These are phyloP conservation scores for Coracias cyanogaster DNA, from an alignment of 2,797 vertebrate species.

Conservation along the genomic window DNA sequence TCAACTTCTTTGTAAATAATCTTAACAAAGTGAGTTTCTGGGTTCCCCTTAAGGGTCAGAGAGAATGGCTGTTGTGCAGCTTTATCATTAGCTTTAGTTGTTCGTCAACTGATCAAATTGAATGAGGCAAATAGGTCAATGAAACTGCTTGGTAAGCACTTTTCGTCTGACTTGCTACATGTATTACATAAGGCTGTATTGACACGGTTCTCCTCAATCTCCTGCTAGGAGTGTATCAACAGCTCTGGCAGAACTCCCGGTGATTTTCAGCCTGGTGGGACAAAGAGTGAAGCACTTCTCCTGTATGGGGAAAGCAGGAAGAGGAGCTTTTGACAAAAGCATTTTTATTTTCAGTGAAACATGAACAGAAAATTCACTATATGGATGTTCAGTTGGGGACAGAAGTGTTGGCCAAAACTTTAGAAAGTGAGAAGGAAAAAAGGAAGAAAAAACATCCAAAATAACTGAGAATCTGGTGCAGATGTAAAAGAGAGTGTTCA, in stretches of 20 bases:
- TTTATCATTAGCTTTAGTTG: not conserved
- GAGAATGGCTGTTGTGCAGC: not conserved
- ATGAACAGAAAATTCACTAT: not conserved
- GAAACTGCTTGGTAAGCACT: not conserved
- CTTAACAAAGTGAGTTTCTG: not conserved
- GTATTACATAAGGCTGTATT: not conserved
- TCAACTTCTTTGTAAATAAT: not conserved
- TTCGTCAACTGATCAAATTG: not conserved
- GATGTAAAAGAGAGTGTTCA: not conserved
- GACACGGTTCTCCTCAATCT: not conserved
- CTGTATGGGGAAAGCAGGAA: not conserved
- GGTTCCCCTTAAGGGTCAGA: not conserved
- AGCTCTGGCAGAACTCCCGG: not conserved
- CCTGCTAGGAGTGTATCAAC: not conserved
- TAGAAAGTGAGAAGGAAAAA: not conserved
- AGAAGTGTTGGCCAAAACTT: not conserved
- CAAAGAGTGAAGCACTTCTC: not conserved
- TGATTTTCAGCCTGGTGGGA: not conserved
- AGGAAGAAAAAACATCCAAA: accelerated
- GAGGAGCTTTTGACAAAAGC: not conserved
- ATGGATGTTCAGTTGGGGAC: not conserved
- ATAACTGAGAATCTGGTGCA: not conserved
- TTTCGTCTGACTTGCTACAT: not conserved
- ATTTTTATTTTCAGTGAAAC: not conserved
- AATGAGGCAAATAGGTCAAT: not conserved